Percentiles rank a stretch among this genome's conserved stretches.
Conservation (phyloP, 2,888 invertebrate species). For the Agonopterix arenella region DNA sequence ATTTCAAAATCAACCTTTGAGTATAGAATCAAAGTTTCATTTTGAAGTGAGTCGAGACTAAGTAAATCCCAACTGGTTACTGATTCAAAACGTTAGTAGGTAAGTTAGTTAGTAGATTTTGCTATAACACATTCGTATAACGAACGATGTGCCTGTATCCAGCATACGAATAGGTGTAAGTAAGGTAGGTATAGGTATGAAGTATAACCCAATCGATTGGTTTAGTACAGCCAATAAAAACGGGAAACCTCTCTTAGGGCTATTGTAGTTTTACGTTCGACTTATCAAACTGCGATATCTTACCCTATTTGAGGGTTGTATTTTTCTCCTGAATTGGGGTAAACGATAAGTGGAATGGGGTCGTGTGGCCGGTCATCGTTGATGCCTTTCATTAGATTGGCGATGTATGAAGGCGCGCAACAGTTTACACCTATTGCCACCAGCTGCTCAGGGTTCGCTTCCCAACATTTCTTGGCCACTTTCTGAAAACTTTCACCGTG, state of each 20-base stretch:
- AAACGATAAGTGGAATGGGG: constrained; percentile 87
- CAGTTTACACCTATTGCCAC: constrained; percentile 95
- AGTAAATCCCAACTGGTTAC: too few relatives aligned
- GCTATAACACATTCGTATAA: too few relatives aligned
- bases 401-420: constrained; percentile 72
- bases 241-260: background rate
- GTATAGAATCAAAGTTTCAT: too few relatives aligned
- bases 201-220: too few relatives aligned
- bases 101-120: too few relatives aligned
- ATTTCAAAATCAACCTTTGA: too few relatives aligned
- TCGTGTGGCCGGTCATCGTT: constrained; percentile 66
- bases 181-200: too few relatives aligned
- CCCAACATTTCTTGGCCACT: constrained; percentile 83
- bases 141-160: too few relatives aligned
- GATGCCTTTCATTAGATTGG: constrained; percentile 60
- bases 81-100: too few relatives aligned
- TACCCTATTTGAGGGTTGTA: constrained; percentile 84
- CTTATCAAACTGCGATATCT: constrained; percentile 31
- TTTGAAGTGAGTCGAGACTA: too few relatives aligned
- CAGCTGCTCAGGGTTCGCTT: constrained; percentile 81
- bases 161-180: too few relatives aligned
- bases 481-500: constrained; percentile 89
- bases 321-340: constrained; percentile 94
- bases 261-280: constrained; percentile 9
- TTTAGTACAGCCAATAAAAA: too few relatives aligned